Conservation (phyloP, 2,888 invertebrate genomes). For the Athalia cordata region DNA sequence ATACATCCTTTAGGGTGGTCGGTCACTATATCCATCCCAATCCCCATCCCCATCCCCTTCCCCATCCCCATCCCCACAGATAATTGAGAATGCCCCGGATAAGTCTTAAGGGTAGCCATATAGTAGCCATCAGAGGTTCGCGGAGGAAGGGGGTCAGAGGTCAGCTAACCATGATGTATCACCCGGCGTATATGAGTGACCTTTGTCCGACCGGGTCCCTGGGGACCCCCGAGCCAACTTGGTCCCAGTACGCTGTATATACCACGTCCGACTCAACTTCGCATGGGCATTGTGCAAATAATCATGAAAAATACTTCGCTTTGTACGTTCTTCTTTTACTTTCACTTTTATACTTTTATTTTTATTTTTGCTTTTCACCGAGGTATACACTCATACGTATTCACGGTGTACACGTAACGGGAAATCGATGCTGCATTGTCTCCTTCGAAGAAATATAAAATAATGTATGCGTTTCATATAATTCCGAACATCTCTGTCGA, state of each 20-base stretch:
- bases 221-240: conserved; percentile 52
- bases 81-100: conserved; percentile 67
- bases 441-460: no score
- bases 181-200: conserved; percentile 67
- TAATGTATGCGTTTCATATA: no score
- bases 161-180: conserved; percentile 69
- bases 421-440: no score
- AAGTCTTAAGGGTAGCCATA: conserved; percentile 60
- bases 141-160: conserved; percentile 49
- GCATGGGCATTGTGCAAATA: conserved; percentile 39
- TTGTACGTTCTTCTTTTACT: background rate
- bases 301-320: conserved; percentile 34
- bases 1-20: conserved; percentile 35
- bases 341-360: no score
- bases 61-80: conserved; percentile 52
- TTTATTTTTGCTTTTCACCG: no score
- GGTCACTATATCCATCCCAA: conserved; percentile 19
- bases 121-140: conserved; percentile 49
- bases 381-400: no score
- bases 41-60: no score
- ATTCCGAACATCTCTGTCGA: no score
- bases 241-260: conserved; percentile 45
- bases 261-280: background rate
- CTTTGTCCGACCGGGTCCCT: conserved; percentile 56
- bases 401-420: background rate